Conservation (phyloP, 2,797 vertebrate species). For the Chaenodraco wilsoni region DNA sequence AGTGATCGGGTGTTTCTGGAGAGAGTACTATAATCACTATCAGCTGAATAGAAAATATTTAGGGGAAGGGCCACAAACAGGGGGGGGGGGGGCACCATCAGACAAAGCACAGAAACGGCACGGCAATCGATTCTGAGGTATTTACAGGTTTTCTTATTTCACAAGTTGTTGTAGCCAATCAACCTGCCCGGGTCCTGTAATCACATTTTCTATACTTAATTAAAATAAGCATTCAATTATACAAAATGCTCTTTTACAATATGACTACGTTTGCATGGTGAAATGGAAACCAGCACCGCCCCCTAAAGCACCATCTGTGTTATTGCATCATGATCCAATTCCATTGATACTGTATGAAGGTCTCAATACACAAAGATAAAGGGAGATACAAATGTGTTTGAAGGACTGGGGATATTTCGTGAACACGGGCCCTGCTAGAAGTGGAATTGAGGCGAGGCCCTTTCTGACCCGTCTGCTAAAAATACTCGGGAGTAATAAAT, state of each 20-base stretch:
- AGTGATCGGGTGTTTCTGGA: constrained; percentile 51
- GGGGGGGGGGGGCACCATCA: constrained; percentile 7
- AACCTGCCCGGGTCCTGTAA: neutral
- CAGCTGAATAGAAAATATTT: neutral
- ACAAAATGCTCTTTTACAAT: constrained; percentile 21
- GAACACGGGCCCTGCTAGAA: constrained; percentile 19
- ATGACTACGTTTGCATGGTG: constrained; percentile 36
- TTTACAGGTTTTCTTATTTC: constrained; percentile 37
- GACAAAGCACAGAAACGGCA: constrained; percentile 32
- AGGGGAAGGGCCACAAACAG: neutral
- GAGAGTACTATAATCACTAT: neutral
- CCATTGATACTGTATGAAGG: constrained; percentile 13
- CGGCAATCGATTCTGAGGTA: constrained; percentile 32
- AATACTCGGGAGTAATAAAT: constrained; percentile 57
- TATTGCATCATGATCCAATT: constrained; percentile 71
- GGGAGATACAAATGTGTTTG: neutral
- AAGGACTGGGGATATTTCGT: neutral
- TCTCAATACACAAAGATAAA: constrained; percentile 28
- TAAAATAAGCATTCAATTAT: constrained; percentile 3
- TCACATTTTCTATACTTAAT: neutral
- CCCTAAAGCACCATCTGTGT: constrained; percentile 61
- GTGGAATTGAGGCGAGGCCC: constrained; percentile 18
- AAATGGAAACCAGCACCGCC: constrained; percentile 60
- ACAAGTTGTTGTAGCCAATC: constrained; percentile 8
- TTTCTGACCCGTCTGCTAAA: constrained; percentile 36